Base-by-base conservation (phyloP, 2,797 vertebrate species). In the Philypnodon macrostomus region DNA sequence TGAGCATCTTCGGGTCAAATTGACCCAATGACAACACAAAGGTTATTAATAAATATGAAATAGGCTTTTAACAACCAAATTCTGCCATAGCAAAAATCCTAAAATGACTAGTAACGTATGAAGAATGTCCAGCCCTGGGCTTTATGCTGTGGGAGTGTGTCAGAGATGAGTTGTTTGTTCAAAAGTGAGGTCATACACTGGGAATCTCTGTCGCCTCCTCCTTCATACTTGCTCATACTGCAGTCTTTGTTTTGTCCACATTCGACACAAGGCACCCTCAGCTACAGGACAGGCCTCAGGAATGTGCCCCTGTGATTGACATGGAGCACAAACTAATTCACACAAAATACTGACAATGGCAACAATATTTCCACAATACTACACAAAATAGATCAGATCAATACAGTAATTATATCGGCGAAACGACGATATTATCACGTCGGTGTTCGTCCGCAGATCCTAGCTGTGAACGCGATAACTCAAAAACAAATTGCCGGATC, bases 191-290 rank as follows among this genome's bases (percentile, higher is more conserved):
- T 83, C 75, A 79, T 50, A 41, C 21, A 12, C 39, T 44, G 52
- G 29, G 60, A 77, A 57, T 72, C 63, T 57, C 40, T 65, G 57
- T 48, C 40, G 70, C 24, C 58, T 10, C 51, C 51, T 54, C 62
- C 45, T 26, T 40, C n/a, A n/a, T n/a, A n/a, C n/a, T n/a, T n/a
- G 6, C 58, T 66, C 59, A 79, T 49, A 80, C 70, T 77, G 65
- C 4, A 1, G 34, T 42, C 74, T 78, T 84, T 85, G 77, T 81
- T 72, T 73, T 46, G 56, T 49, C 47, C 75, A 73, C 17, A 68
- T 64, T 65, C 49, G 61, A 39, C 12, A 30, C 30, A 19, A 14
- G 38, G 8, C 51, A 3, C 58, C 38, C 70, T 45, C 67, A 48
- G 63, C 46, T 36, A 36, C 29, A 54, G 36, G 4, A 30, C 12